Base-by-base conservation (phyloP, 2,888 invertebrate genomes). In the Agrochola litura region DNA sequence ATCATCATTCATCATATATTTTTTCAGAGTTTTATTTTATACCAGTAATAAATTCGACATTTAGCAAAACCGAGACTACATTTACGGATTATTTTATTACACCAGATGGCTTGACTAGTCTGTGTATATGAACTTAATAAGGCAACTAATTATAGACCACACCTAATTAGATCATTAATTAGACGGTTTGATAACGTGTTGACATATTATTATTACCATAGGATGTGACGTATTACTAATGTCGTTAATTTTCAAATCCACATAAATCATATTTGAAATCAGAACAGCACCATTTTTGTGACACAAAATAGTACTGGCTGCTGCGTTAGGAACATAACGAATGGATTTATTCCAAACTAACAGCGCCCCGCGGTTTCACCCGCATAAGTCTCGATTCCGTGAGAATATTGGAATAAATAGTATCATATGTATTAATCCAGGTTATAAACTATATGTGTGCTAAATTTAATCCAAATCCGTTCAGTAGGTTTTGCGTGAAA, bases 121-220 rank as follows among this genome's bases (percentile, higher is more conserved):
- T 19, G 49, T 49, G 52, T 19, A 8, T 6, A 8, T 54, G 9
- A 68, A 9, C 6, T 22, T 69, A 16, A 12, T n/a, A 64, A 8
- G 5, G 16, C 41, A 16, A 25, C 3, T 56, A 19, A 58, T 49
- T 58, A 41, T 25, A 66, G 4, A 49, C n/a, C 58, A 19, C 52
- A 22, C 6, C 72, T 77, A 72, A 77, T 76, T 67, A 76, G 56
- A 37, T n/a, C 43, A 67, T 70, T 72, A 78, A 83, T 83, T 58
- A 78, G 43, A 37, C 4, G 43, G 56, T 19, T 56, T 82, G 65
- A 66, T 77, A 56, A 49, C 41, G 65, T 77, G 69, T 41, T 78
- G 72, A 72, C 79, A 60, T 58, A 67, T 81, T 60, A 37, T 67
- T 61, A 83, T 58, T 78, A 52, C 41, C 63, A 49, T 60, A 19